Evolutionary conservation across 2,888 invertebrate genomes (phyloP).

Genomic region (Megastigmus dorsalis): DNA sequence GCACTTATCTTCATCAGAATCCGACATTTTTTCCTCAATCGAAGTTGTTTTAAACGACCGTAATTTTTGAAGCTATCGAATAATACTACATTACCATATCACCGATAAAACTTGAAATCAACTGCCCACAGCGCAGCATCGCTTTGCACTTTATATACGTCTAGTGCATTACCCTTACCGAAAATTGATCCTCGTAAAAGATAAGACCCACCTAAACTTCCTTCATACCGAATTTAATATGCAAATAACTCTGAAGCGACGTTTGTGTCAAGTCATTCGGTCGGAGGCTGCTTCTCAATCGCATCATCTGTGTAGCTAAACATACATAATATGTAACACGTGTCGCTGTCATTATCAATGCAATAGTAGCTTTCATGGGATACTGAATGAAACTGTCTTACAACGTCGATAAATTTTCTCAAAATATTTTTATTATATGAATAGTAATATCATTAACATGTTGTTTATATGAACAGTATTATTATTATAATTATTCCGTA

Average conservation of each 20-base stretch:
- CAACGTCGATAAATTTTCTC: slow-evolving; percentile 59
- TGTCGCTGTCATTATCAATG: too few relatives aligned
- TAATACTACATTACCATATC: too few relatives aligned
- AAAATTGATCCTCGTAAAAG: background rate
- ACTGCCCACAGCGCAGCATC: background rate
- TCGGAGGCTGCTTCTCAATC: too few relatives aligned
- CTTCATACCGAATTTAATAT: slow-evolving; percentile 23
- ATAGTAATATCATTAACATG: slow-evolving; percentile 63
- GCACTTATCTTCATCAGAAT: background rate
- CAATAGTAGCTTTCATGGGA: too few relatives aligned
- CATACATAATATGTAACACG: too few relatives aligned
- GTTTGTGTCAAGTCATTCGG: background rate
- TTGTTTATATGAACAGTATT: too few relatives aligned
- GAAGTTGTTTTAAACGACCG: too few relatives aligned
- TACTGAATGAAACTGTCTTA: too few relatives aligned
- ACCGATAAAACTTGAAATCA: background rate
- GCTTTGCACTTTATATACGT: slow-evolving; percentile 5
- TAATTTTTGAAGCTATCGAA: background rate
- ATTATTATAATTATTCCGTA: too few relatives aligned
- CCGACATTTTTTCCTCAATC: background rate
- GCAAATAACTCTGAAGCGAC: background rate
- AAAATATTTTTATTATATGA: slow-evolving; percentile 70
- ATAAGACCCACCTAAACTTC: slow-evolving; percentile 9
- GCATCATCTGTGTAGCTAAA: too few relatives aligned
- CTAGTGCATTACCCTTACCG: slow-evolving; percentile 14